Base-by-base conservation (phyloP, 2,797 vertebrate species). In the Spinus olivaceus region DNA sequence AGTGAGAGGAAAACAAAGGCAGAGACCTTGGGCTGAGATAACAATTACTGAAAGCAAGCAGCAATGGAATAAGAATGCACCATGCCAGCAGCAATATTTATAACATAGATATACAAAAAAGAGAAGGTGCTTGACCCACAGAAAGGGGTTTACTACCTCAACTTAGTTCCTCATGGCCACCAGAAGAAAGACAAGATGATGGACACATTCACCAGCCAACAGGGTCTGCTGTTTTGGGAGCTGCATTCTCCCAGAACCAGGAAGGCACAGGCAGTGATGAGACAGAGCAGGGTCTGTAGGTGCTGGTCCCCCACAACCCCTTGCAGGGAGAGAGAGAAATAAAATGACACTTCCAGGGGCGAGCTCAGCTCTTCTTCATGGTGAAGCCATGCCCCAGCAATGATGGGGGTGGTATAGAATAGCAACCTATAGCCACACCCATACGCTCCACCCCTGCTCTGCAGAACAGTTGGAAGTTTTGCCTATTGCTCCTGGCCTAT, bases 401-500 rank as follows among this genome's bases (percentile, higher is more conserved):
- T 25, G 25, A 22, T 25, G 4, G 24, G 25, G 6, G 6, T 49
- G 35, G 21, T 27, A 9, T 5, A 27, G 41, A 41, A 35, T 7
- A 23, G 14, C 27, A n/a, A 49, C 21, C 30, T 54, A 33, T 3
- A 23, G 14, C 21, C 65, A 42, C 9, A 1, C 12, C 32, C 49
- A 41, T 23, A 23, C 0, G 0, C 25, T 60, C 9, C 0, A 0
- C 2, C 32, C 35, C 10, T 4, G 12, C 35, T 42, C 35, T 42
- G 42, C 56, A 41, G 49, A 49, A 27, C 30, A 64, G 53, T 9
- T 19, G 3, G 8, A 47, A 65, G 22, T 39, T 42, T 73, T 91
- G 21, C 28, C 37, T 82, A 8, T 33, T 71, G 21, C n/a, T 85
- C 37, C 37, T 37, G 37, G 51, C 33, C 60, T 41, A 10, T 41